Conservation (phyloP, 2,113 vertebrate species). For the Buteo buteo region DNA sequence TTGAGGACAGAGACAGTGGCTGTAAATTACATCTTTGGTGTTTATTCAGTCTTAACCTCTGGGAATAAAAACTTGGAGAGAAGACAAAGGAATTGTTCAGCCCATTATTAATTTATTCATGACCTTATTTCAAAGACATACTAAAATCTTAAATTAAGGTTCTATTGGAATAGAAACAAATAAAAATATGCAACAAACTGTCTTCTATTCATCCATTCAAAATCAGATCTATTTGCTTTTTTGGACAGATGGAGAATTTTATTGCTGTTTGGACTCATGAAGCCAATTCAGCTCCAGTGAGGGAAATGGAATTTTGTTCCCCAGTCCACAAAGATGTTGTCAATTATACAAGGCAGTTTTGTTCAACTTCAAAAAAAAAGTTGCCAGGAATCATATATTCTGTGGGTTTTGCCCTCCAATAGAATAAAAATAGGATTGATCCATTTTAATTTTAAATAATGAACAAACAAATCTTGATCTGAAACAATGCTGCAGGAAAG, state of each 20-base stretch:
- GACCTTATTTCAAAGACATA: neutral
- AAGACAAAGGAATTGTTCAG: neutral
- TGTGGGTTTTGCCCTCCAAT: neutral
- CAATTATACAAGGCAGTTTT: neutral
- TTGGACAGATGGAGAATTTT: neutral
- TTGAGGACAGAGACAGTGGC: neutral
- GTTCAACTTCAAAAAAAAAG: neutral
- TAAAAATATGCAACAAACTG: neutral
- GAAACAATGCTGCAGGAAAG: neutral
- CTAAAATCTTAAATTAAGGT: neutral
- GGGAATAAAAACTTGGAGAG: neutral
- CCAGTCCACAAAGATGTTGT: neutral
- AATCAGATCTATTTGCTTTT: neutral
- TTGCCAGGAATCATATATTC: neutral
- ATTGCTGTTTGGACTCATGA: neutral
- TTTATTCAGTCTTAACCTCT: neutral
- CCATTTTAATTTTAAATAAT: neutral
- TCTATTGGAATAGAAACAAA: neutral
- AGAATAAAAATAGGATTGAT: neutral
- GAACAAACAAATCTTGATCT: neutral
- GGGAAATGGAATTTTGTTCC: neutral
- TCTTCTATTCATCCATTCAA: neutral
- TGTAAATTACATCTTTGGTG: neutral
- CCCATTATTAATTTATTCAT: neutral
- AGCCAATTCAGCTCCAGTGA: neutral